Percentiles rank a stretch among this genome's conserved stretches.
These are phyloP conservation scores for Trypoxylus dichotomus DNA, from an alignment of 1,140 invertebrate species.

Conservation along the genomic window DNA sequence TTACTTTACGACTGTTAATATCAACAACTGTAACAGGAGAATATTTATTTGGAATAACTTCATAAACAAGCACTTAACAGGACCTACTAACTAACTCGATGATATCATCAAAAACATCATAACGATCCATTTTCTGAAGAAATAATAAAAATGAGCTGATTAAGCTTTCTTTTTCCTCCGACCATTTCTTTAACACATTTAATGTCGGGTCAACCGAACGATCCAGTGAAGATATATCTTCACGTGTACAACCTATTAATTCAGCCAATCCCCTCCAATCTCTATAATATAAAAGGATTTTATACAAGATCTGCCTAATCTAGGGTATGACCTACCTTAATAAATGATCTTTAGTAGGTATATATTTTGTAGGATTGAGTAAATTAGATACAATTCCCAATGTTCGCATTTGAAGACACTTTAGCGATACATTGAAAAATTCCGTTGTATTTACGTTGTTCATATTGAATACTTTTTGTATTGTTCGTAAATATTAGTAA, in stretches of 20 bases:
- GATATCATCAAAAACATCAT: conserved; percentile 67
- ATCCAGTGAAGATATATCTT: conserved; percentile 55
- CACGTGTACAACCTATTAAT: conserved; percentile 55
- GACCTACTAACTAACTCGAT: conserved; percentile 59
- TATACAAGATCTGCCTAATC: too few species aligned
- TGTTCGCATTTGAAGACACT: not conserved
- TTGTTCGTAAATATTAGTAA: too few species aligned
- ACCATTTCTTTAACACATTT: conserved; percentile 58
- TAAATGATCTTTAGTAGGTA: conserved; percentile 60
- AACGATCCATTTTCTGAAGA: conserved; percentile 65
- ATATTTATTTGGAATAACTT: not conserved
- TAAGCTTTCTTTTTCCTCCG: conserved; percentile 52
- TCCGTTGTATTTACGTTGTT: not conserved
- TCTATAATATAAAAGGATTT: conserved; percentile 47
- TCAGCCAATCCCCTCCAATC: conserved; percentile 71
- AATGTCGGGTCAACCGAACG: conserved; percentile 57
- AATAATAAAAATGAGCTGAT: conserved; percentile 57
- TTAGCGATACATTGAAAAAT: not conserved
- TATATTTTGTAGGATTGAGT: conserved; percentile 63
- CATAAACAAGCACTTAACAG: not conserved
- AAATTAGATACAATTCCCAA: conserved; percentile 53
- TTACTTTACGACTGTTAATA: not conserved
- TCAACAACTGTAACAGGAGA: not conserved
- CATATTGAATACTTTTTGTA: too few species aligned
- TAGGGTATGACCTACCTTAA: conserved; percentile 53